Evolutionary conservation across 1,140 invertebrate genomes (phyloP), one percentile per base, ranked within the genome.

Genomic region (Leptoteleia sp.): DNA sequence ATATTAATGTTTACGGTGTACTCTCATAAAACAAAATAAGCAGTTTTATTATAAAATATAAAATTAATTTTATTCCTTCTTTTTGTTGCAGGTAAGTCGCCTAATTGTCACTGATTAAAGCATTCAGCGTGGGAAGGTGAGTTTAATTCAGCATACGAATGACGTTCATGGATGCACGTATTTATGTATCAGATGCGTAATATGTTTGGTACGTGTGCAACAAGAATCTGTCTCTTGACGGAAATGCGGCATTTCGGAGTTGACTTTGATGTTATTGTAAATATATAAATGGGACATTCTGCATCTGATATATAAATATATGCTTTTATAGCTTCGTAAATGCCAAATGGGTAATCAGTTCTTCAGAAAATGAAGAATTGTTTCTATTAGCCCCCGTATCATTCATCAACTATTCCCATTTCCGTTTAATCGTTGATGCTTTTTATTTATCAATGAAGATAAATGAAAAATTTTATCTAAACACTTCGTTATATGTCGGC

Each of bases 61-160:
- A 35, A 9, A 11, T 35, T 11, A 40, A 47, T 29, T 47, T 1
- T 13, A 19, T 42, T 8, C 13, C 17, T 7, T 29, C 3, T 50
- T 0, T 54, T 54, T 59, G 42, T 70, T 70, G 9, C 25, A 70
- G 65, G 65, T 70, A 45, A 70, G 65, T 48, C 13, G 4, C 7
- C 13, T 12, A 40, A 31, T 48, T 13, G 13, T 22, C n/a, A 6
- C 11, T 25, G 31, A 22, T 35, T 33, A 11, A 29, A 42, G 29
- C 3, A 29, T 38, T 1, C 3, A 8, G 4, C n/a, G 6, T 29
- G 1, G 25, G 57, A 31, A 42, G 22, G 52, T 57, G 43, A 70
- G 48, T 52, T 17, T 15, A 3, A 0, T 33, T 8, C 7, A 43
- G 13, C 27, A 25, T 52, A 62, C 5, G 13, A 11, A 48, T 33